phyloP scores from a whole-genome alignment of 2,888 invertebrate genomes.

The Scelioninae gen. 1 region DNA sequence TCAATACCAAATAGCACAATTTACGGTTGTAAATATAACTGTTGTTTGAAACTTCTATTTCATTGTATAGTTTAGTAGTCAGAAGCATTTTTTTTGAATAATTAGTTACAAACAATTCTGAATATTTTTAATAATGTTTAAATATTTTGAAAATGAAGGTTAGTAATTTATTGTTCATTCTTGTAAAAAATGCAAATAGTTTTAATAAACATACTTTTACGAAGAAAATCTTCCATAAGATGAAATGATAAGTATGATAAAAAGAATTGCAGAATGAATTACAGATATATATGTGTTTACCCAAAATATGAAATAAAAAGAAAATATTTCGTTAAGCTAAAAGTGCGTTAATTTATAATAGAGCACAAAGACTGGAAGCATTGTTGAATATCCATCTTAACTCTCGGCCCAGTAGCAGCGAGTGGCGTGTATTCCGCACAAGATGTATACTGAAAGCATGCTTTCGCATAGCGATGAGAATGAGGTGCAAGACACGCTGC shows the following conservation, averaged over 20 bases:
- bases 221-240: too few species aligned
- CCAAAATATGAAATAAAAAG: background rate
- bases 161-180: background rate
- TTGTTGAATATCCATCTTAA: conserved; percentile 48
- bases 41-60: too few species aligned
- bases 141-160: too few species aligned
- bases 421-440: conserved; percentile 49
- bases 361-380: conserved; percentile 15
- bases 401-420: conserved; percentile 54
- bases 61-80: too few species aligned
- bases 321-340: conserved; percentile 8
- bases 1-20: too few species aligned
- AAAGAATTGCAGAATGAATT: too few species aligned
- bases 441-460: conserved; percentile 73
- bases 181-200: too few species aligned
- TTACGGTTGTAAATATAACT: too few species aligned
- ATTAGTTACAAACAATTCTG: conserved; percentile 36
- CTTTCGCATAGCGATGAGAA: conserved; percentile 76
- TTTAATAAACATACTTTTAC: too few species aligned
- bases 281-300: background rate
- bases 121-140: too few species aligned
- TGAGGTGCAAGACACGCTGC: conserved; percentile 56
- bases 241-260: too few species aligned
- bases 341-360: conserved; percentile 25
- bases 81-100: conserved; percentile 16